Conservation (phyloP, 2,797 vertebrate species). For the Otolemur crassicaudatus region DNA sequence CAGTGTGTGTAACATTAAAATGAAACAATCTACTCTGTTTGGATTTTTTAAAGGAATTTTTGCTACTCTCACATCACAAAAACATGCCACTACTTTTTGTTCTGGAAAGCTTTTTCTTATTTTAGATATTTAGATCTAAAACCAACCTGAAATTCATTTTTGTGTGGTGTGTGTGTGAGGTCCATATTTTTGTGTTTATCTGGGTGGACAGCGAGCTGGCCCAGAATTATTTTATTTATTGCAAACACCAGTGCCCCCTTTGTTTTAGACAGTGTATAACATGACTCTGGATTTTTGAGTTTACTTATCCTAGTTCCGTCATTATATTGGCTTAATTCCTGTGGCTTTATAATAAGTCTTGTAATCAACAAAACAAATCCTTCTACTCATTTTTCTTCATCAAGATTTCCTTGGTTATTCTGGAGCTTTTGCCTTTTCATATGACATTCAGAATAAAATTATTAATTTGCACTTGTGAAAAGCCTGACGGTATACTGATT, state of each 20-base stretch:
- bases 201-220: not conserved
- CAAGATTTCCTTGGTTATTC: not conserved
- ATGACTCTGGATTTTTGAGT: not conserved
- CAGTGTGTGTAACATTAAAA: not conserved
- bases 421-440: not conserved
- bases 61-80: not conserved
- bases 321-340: not conserved
- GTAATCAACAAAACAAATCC: not conserved
- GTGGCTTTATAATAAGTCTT: not conserved
- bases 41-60: not conserved
- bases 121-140: not conserved
- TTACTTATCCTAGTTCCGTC: not conserved
- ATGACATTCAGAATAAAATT: not conserved
- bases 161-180: not conserved
- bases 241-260: not conserved
- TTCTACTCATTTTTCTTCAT: not conserved
- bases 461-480: not conserved
- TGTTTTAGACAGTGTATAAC: not conserved
- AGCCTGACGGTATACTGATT: not conserved
- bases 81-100: not conserved
- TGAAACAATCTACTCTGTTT: not conserved
- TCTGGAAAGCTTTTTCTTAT: not conserved
- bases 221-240: not conserved
- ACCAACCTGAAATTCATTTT: not conserved
- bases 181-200: not conserved